A percentile compares a stretch with the other conserved stretches of the same genome.
Conservation (phyloP, 1,140 invertebrate species). For the Adoxophyes honmai region DNA sequence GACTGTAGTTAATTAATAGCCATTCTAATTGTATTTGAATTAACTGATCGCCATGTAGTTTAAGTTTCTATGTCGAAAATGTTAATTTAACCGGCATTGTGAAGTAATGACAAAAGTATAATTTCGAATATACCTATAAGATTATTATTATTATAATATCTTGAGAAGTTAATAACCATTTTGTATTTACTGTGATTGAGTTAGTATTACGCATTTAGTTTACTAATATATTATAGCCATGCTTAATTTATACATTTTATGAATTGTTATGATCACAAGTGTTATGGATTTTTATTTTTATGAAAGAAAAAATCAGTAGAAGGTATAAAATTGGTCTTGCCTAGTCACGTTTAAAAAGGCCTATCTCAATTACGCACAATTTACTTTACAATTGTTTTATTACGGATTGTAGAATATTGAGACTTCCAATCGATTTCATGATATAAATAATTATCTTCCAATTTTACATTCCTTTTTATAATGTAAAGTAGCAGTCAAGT, state of each 20-base stretch:
- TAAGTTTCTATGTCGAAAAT: slow-evolving; percentile 25
- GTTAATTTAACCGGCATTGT: slow-evolving; percentile 21
- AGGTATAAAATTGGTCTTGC: slow-evolving; percentile 51
- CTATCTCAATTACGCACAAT: slow-evolving; percentile 61
- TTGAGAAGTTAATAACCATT: slow-evolving; percentile 37
- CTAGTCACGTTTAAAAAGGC: slow-evolving; percentile 70
- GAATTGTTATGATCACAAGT: slow-evolving; percentile 15
- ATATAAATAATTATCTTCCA: slow-evolving; percentile 46
- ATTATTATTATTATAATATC: slow-evolving; percentile 24
- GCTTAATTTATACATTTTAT: slow-evolving; percentile 22
- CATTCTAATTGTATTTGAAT: slow-evolving; percentile 29
- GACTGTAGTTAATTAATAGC: slow-evolving; percentile 38
- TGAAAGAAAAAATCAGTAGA: slow-evolving; percentile 1
- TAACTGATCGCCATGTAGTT: slow-evolving; percentile 30
- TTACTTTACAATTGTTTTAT: slow-evolving; percentile 33
- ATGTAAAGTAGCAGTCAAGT: slow-evolving; percentile 37
- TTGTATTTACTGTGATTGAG: slow-evolving; percentile 61
- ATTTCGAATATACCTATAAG: slow-evolving; percentile 35
- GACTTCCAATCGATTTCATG: slow-evolving; percentile 11
- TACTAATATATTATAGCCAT: slow-evolving; percentile 16
- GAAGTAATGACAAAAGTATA: slow-evolving; percentile 33
- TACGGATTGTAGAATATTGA: slow-evolving; percentile 23
- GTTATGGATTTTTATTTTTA: slow-evolving; percentile 11
- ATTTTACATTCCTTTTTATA: slow-evolving; percentile 64
- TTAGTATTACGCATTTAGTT: slow-evolving; percentile 49